Evolutionary conservation across 2,797 vertebrate species (phyloP), one percentile per base, ranked within the genome.

Genomic region (Delichon dasypus): DNA sequence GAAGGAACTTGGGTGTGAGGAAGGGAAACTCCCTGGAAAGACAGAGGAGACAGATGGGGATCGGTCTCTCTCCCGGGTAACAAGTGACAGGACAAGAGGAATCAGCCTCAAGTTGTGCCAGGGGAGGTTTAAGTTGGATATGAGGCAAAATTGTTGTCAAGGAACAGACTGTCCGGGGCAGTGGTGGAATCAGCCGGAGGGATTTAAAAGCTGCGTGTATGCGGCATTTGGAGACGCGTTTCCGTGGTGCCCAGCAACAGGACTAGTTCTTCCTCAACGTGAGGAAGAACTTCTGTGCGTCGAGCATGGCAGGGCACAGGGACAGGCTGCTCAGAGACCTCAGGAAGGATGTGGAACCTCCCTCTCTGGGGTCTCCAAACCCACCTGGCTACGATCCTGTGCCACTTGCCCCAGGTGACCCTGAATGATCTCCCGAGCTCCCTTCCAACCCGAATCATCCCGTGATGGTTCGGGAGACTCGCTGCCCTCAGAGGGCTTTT

Each of bases 231-330:
- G 50, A 47, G n/a, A n/a, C 5, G 6, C 13, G 5, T 50, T 75
- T 44, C 11, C 1, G 1, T 10, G 22, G 26, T 36, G 77, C 54
- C 40, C 55, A n/a, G 55, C 10, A 16, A 11, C 1, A 21, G 32
- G 27, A 26, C 2, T 2, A 57, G n/a, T n/a, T n/a, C n/a, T n/a
- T n/a, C n/a, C n/a, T 34, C 50, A 30, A 1, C 6, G 15, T 10
- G 51, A 65, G 51, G 44, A 71, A 50, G 58, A 57, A 45, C 57
- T 44, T 27, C 26, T 36, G 20, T 6, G 5, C 42, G 8, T 2
- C 5, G 78, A 51, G 38, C 11, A 32, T 9, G n/a, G 44, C 64
- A 40, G 25, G 30, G 53, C 53, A 47, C 17, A 2, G 40, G 47
- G 27, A 40, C 21, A n/a, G 25, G 68, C 54, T 29, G 47, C 17